Conservation (phyloP, 2,888 invertebrate genomes). For the Tipula unca region DNA sequence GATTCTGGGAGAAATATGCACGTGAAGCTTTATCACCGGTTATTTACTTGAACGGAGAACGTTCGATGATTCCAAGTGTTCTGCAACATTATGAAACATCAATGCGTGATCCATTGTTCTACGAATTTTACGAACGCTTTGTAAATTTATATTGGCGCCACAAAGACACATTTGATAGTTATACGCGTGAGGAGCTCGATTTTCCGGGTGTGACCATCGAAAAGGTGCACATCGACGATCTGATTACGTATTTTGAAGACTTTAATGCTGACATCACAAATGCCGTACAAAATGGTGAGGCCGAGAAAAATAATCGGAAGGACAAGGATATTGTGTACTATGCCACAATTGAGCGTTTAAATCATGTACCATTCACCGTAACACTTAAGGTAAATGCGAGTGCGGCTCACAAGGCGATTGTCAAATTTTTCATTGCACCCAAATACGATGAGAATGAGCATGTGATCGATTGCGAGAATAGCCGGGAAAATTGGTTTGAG, state of each 20-base stretch:
- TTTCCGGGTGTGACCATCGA: constrained; percentile 54
- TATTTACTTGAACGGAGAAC: constrained; percentile 9
- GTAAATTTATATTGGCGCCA: constrained; percentile 49
- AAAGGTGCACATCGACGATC: constrained; percentile 49
- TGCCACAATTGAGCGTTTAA: constrained; percentile 53
- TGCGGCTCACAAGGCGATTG: constrained; percentile 51
- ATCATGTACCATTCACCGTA: constrained; percentile 55
- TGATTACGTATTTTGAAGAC: constrained; percentile 58
- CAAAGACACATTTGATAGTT: constrained; percentile 51
- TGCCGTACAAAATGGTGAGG: constrained; percentile 43
- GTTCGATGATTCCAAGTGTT: constrained; percentile 46
- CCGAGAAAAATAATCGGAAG: neutral
- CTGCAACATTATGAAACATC: constrained; percentile 56
- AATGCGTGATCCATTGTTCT: constrained; percentile 66
- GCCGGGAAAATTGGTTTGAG: constrained; percentile 56
- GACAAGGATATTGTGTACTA: constrained; percentile 40
- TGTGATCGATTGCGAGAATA: constrained; percentile 45
- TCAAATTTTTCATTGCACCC: constrained; percentile 61
- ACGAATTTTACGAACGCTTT: constrained; percentile 56
- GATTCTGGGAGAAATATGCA: constrained; percentile 48
- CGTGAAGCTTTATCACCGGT: constrained; percentile 50
- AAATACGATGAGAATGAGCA: constrained; percentile 53
- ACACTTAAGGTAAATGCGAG: constrained; percentile 49
- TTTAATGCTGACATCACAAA: constrained; percentile 56
- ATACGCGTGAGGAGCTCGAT: constrained; percentile 51